Percentiles rank a stretch among this genome's conserved stretches.
Conservation (phyloP, 1,140 invertebrate genomes). For the Neodiprion lecontei region DNA sequence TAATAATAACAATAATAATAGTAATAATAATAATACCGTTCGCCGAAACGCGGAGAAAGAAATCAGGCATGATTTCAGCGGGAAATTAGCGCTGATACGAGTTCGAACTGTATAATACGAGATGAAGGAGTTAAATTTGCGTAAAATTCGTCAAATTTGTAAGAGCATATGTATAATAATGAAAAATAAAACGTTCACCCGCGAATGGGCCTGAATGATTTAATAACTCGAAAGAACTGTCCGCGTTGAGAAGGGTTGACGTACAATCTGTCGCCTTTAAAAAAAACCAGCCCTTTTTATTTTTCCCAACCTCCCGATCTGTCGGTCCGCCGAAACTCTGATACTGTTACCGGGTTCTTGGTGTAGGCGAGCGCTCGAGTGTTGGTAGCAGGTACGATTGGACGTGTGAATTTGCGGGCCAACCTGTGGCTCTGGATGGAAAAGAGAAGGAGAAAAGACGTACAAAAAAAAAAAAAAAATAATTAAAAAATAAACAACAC, state of each 20-base stretch:
- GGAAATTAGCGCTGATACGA: no score
- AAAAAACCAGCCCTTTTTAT: constrained; percentile 24
- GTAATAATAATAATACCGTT: no score
- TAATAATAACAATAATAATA: no score
- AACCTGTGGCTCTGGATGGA: not conserved
- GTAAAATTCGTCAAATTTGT: no score
- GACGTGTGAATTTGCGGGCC: constrained; percentile 3
- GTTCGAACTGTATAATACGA: no score
- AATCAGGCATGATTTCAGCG: no score
- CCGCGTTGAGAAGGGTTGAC: constrained; percentile 51
- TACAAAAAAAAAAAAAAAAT: not conserved
- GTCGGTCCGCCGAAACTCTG: not conserved
- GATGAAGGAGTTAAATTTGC: no score
- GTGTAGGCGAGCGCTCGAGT: not conserved
- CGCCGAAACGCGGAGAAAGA: no score
- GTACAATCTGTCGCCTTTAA: constrained; percentile 37
- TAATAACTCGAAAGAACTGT: constrained; percentile 53
- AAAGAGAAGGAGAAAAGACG: no score
- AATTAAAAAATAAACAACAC: not conserved
- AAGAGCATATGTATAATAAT: not conserved
- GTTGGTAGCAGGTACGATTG: not conserved
- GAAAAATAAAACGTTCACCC: not conserved
- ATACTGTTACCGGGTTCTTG: not conserved
- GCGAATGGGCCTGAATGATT: constrained; percentile 45
- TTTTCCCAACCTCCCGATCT: not conserved